These are phyloP conservation scores for Callimorpha dominula DNA, from an alignment of 2,888 invertebrate species.

Conservation along the genomic window DNA sequence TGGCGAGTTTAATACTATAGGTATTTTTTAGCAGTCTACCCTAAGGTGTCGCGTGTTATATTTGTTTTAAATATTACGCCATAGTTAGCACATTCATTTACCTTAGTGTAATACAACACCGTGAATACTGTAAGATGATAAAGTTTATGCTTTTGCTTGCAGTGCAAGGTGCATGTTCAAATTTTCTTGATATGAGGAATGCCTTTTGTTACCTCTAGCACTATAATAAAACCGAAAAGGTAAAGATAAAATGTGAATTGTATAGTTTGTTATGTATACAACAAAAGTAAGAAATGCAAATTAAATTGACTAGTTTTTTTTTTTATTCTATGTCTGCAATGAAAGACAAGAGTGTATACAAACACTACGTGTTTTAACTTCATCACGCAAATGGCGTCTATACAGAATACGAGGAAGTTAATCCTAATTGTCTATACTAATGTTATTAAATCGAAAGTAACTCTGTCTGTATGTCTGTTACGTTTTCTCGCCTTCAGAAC, in stretches of 20 bases:
- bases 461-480: no score
- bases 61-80: not conserved
- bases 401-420: no score
- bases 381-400: no score
- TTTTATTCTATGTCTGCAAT: not conserved
- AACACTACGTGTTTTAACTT: no score
- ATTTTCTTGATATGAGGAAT: not conserved
- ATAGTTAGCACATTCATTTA: conserved; percentile 1
- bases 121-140: conserved; percentile 14
- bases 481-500: no score
- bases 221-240: not conserved
- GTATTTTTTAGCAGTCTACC: no score
- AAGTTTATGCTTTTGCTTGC: conserved; percentile 24
- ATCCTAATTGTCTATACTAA: no score
- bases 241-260: not conserved
- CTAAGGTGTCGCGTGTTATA: no score
- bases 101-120: conserved; percentile 7
- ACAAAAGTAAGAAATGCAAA: not conserved
- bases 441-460: no score
- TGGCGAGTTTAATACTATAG: no score
- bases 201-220: not conserved
- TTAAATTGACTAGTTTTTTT: not conserved
- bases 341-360: no score
- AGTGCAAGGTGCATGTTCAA: conserved; percentile 25
- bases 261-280: not conserved